Evolutionary conservation across 2,888 invertebrate species (phyloP).

Genomic region (Erebia ligea): DNA sequence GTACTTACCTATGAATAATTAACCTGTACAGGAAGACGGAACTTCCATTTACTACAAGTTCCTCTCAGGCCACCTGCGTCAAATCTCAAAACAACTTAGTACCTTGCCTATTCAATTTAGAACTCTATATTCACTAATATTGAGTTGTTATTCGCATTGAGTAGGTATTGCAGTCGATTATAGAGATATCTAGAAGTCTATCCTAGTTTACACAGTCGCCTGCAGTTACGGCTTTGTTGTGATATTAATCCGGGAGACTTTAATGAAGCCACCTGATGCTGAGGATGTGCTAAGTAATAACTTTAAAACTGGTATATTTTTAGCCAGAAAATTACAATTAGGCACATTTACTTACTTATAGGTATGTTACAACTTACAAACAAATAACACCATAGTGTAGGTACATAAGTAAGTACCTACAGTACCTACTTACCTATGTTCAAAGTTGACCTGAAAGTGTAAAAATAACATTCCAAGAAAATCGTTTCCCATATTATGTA

Average conservation of each 20-base stretch:
- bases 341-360: no score
- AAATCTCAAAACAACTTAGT: constrained; percentile 46
- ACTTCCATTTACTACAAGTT: constrained; percentile 50
- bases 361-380: no score
- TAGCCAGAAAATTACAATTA: neutral
- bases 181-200: constrained; percentile 30
- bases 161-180: constrained; percentile 3
- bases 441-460: no score
- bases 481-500: no score
- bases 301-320: constrained; percentile 9
- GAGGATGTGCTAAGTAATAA: constrained; percentile 12
- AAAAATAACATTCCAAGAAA: no score
- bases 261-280: constrained; percentile 37
- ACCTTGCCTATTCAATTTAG: neutral
- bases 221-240: constrained; percentile 36
- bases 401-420: no score
- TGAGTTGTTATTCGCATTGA: constrained; percentile 14
- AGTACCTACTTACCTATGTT: no score
- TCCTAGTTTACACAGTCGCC: constrained; percentile 37
- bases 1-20: constrained; percentile 67
- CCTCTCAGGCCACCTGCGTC: constrained; percentile 59
- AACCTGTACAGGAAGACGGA: constrained; percentile 51
- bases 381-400: no score
- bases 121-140: neutral
- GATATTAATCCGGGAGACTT: constrained; percentile 38